Evolutionary conservation across 2,113 vertebrate genomes (phyloP), one percentile per base, ranked within the genome.

Genomic region (Patagioenas fasciata): DNA sequence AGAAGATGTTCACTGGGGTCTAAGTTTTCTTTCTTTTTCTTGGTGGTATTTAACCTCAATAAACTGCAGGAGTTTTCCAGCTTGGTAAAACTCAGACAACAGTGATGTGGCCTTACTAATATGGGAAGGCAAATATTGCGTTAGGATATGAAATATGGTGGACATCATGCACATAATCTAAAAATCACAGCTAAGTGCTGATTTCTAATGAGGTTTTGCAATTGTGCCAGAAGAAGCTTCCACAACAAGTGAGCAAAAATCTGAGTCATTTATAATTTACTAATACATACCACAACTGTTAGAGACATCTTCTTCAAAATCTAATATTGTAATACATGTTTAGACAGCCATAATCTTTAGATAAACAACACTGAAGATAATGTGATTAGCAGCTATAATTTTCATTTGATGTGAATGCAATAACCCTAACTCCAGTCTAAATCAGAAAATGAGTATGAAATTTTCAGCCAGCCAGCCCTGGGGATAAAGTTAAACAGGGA

Each of bases 161-260:
- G 91, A 80, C 28, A 54, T 24, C 50, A 23, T 29, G 58, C 60
- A 83, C 44, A 42, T 36, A 81, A 80, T 60, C 32, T 86, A 38
- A 79, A 93, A 94, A 85, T 87, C 36, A 70, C 29, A 91, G 78
- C 57, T 70, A 40, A 16, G 26, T 72, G 53, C 34, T 85, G 80
- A 83, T 83, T 97, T 54, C 69, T 93, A 90, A 94, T 61, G 70
- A 92, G 72, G 57, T 88, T 96, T 93, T 94, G 42, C 94, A 93
- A 26, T 62, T 78, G 57, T 77, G 66, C 72, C 78, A 91, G 72
- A 83, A 86, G 34, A 84, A 7, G 31, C 47, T 97, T 96, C 78
- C 75, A 51, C 80, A 88, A 82, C 53, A 72, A 92, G 57, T 34
- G 65, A 87, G 70, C 75, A 93, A 91, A 96, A 86, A 79, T 77